phyloP scores from a whole-genome alignment of 2,888 invertebrate species.

The Euplagia quadripunctaria region DNA sequence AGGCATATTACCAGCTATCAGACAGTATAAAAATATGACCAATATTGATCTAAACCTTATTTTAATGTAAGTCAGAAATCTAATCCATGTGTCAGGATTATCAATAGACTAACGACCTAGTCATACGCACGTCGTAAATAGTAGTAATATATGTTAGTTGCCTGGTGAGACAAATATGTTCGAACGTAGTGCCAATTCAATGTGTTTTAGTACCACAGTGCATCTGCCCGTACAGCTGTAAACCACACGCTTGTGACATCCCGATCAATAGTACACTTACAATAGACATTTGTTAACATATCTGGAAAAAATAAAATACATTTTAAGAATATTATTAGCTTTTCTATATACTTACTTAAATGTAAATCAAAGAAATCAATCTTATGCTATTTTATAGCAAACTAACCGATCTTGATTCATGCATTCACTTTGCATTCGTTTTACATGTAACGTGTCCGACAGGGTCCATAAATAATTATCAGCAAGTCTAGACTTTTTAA shows the following conservation, averaged over 20 bases:
- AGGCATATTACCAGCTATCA: not conserved
- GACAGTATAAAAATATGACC: not conserved
- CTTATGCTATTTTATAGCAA: no score
- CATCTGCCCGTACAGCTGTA: slow-evolving; percentile 37
- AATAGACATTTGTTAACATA: not conserved
- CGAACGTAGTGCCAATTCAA: slow-evolving; percentile 29
- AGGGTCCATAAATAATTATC: no score
- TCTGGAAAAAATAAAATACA: no score
- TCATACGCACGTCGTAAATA: slow-evolving; percentile 9
- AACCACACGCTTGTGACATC: slow-evolving; percentile 22
- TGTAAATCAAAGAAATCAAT: no score
- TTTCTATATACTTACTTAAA: no score
- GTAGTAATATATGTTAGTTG: slow-evolving; percentile 22
- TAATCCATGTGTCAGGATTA: not conserved
- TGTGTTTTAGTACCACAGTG: slow-evolving; percentile 27
- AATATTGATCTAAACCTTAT: not conserved
- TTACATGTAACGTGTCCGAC: no score
- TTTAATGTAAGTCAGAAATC: not conserved
- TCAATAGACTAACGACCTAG: not conserved
- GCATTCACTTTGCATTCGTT: no score
- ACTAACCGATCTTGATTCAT: no score
- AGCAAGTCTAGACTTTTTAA: no score
- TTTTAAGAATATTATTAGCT: no score
- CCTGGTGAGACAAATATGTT: slow-evolving; percentile 29
- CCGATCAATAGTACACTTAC: slow-evolving; percentile 33